Base-by-base conservation (phyloP, 1,140 invertebrate genomes). In the Panulirus ornatus region DNA sequence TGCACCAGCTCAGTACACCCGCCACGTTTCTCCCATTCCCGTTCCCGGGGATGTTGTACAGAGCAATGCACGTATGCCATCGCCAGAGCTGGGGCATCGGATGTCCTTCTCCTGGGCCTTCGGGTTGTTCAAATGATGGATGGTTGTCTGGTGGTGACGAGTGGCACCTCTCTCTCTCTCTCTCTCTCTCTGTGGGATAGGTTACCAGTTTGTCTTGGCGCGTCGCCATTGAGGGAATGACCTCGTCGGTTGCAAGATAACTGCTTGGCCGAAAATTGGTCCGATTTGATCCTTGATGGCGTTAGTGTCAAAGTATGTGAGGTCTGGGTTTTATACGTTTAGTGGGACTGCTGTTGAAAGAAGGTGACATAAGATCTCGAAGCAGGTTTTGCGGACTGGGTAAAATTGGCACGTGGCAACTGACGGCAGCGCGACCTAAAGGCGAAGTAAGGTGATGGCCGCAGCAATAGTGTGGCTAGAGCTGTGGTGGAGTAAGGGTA, bases 381-480 rank as follows among this genome's bases (percentile, higher is more conserved):
- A 30, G n/a, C 27, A 3, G 30, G n/a, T 66, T 22, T 22, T 70
- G 1, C 2, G 34, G 42, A 38, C 6, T 51, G 36, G 22, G 51
- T 71, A 40, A 83, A 83, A 83, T 83, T 42, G 27, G 47, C 66
- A 58, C 78, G 79, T 73, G 88, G 88, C 88, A 89, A 89, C 88
- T 75, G 70, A 30, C 38, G 6, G 19, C 66, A 70, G 34, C 66
- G 79, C 88, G 88, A 89, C 88, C 88, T 89, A 89, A 89, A 89
- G 88, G 79, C 88, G 88, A 89, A 89, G 88, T 89, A 75, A 89
- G 88, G 78, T 89, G 88, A 84, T 89, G 70, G 79, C 70, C 42
- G 78, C 58, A 75, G 70, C 34, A 42, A 40, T 73, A 89, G 88
- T 89, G 88, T 89, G 88, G 79, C 79, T 89, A 14, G 22, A 71